Percentiles rank a stretch among this genome's conserved stretches.
Evolutionary conservation across 2,888 invertebrate genomes (phyloP).

Genomic region (Amblyteles armatorius): DNA sequence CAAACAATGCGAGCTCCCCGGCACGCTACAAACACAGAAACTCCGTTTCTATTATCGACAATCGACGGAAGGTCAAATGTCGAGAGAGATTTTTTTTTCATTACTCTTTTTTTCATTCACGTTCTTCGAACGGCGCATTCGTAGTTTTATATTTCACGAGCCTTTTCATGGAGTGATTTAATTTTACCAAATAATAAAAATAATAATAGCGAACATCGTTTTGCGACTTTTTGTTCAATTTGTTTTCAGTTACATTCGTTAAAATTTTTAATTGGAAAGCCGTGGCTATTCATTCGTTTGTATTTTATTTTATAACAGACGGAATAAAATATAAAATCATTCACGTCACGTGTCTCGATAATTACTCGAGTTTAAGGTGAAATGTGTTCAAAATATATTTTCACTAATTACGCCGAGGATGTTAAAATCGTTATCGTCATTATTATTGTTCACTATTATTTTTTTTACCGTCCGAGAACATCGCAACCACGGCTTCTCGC

Average conservation of each 20-base stretch:
- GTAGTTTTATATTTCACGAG: neutral
- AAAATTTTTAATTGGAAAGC: slow-evolving; percentile 4
- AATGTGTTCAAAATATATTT: slow-evolving; percentile 31
- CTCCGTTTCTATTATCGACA: slow-evolving; percentile 20
- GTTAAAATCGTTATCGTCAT: neutral
- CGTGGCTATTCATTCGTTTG: neutral
- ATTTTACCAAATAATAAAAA: neutral
- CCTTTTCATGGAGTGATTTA: neutral
- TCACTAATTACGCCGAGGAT: slow-evolving; percentile 27
- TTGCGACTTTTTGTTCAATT: neutral
- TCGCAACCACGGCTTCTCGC: slow-evolving; percentile 17
- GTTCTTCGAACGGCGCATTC: slow-evolving; percentile 1
- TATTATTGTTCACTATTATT: neutral
- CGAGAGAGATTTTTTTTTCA: slow-evolving; percentile 9
- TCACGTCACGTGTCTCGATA: slow-evolving; percentile 6
- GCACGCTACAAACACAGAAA: slow-evolving; percentile 12
- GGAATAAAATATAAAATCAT: neutral
- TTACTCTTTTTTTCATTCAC: neutral
- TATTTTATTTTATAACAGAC: neutral
- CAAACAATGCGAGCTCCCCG: slow-evolving; percentile 5
- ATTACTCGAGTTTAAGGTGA: slow-evolving; percentile 35
- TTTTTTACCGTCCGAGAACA: slow-evolving; percentile 4
- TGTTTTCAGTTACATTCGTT: slow-evolving; percentile 3
- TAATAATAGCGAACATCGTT: neutral
- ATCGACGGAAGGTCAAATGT: slow-evolving; percentile 22